Percentiles rank a stretch among this genome's conserved stretches.
Conservation (phyloP, 2,113 vertebrate species). For the Gambusia holbrooki region DNA sequence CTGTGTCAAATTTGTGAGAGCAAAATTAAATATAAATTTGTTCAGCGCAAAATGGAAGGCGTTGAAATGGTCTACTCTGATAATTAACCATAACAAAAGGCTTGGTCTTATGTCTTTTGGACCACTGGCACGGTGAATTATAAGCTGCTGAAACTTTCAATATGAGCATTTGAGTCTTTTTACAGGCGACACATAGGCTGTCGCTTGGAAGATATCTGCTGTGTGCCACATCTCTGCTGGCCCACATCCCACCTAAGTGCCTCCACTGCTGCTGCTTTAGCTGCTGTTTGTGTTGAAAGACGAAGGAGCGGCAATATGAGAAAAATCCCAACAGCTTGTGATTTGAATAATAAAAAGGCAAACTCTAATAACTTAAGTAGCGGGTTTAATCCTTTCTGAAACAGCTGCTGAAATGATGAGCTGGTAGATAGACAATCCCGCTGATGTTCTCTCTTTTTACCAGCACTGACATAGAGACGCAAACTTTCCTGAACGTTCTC, state of each 20-base stretch:
- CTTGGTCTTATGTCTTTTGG: slow-evolving; percentile 69
- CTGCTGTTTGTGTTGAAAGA: slow-evolving; percentile 9
- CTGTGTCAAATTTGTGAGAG: slow-evolving; percentile 59
- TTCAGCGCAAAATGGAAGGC: slow-evolving; percentile 64
- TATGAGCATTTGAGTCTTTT: slow-evolving; percentile 62
- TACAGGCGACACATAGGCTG: slow-evolving; percentile 52
- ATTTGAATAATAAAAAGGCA: slow-evolving; percentile 49
- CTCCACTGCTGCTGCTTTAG: neutral
- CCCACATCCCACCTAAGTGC: neutral
- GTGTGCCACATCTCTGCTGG: slow-evolving; percentile 45
- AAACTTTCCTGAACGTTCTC: slow-evolving; percentile 1
- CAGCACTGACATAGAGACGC: neutral
- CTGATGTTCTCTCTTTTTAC: neutral
- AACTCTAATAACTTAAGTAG: slow-evolving; percentile 53
- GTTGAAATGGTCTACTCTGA: slow-evolving; percentile 53
- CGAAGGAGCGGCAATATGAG: slow-evolving; percentile 29
- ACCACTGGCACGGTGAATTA: slow-evolving; percentile 66
- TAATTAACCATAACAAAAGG: slow-evolving; percentile 76
- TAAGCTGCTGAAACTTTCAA: slow-evolving; percentile 67
- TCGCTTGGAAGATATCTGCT: slow-evolving; percentile 40
- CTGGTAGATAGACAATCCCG: slow-evolving; percentile 64
- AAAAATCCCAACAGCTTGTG: slow-evolving; percentile 37
- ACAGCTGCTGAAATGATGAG: slow-evolving; percentile 49
- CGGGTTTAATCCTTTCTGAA: slow-evolving; percentile 36
- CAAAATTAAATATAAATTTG: slow-evolving; percentile 69